Base-by-base conservation (phyloP, 2,797 vertebrate genomes). In the Nothura maculosa region DNA sequence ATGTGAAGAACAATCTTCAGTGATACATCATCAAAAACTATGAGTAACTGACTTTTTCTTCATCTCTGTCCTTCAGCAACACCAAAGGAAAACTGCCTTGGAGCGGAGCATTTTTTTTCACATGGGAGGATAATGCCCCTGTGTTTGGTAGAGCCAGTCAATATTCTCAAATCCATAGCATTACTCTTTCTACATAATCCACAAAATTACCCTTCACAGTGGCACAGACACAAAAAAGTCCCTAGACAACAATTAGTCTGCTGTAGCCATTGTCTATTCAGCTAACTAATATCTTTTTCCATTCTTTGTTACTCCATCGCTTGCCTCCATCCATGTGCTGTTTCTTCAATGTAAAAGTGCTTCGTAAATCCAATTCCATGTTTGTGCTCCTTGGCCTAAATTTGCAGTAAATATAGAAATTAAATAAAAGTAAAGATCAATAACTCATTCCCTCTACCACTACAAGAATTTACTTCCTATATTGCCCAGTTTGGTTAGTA, bases 11-110 rank as follows among this genome's bases (percentile, higher is more conserved):
- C 24, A 34, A 22, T 34, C 48, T 89, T 54, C 62, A 13, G 34
- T 68, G 76, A 18, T 75, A 52, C 34, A 50, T 52, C 42, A 70
- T 42, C 76, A 80, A 43, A 68, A 79, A 69, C 22, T 57, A 42
- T 4, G 34, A 90, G 66, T 67, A 85, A 88, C 40, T 0, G 7
- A 30, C 30, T 64, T 57, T 38, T 60, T 62, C 62, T 91, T 89
- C 52, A 91, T 25, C 55, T 81, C 54, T 95, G 77, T 87, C 74
- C 57, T 86, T 60, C 74, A 88, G 52, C 74, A 81, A 34, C 47
- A 91, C 80, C 67, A 73, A 73, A 81, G 73, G 75, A 89, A 90
- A 95, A 90, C n/a, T 85, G 69, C 75, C 94, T 81, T 80, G 90
- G 78, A 87, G 87, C 38, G 40, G 68, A 34, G 66, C 20, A 72